phyloP scores from a whole-genome alignment of 2,888 invertebrate species.

The Leptogaster cylindrica region DNA sequence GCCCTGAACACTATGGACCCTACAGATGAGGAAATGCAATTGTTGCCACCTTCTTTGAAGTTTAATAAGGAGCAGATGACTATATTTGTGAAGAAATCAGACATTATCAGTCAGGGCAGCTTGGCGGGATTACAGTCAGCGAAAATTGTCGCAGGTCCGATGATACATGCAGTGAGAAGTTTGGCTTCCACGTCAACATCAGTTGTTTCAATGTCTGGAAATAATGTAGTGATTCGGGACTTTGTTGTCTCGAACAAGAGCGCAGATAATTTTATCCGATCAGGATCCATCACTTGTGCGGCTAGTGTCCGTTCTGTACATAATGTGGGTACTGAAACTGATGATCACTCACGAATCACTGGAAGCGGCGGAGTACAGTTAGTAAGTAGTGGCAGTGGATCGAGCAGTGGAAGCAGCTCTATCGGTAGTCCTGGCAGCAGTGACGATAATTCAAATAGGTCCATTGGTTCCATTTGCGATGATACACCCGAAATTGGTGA shows the following conservation, averaged over 20 bases:
- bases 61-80: slow-evolving; percentile 48
- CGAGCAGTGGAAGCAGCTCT: not conserved
- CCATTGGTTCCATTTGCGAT: not conserved
- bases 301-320: not conserved
- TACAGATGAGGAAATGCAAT: not conserved
- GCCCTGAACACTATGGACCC: not conserved
- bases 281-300: too few species aligned
- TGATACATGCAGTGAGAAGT: slow-evolving; percentile 1
- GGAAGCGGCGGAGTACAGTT: not conserved
- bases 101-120: not conserved
- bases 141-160: not conserved
- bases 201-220: not conserved
- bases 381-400: not conserved
- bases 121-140: not conserved
- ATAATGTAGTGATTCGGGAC: not conserved
- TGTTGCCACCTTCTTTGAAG: slow-evolving; percentile 46
- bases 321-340: too few species aligned
- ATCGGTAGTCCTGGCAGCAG: not conserved
- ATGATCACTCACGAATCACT: too few species aligned
- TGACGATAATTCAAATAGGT: not conserved
- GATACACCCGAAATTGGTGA: slow-evolving; percentile 1
- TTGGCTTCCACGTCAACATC: not conserved
- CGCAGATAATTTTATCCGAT: too few species aligned
- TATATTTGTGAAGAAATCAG: slow-evolving; percentile 42
- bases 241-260: not conserved